phyloP scores from a whole-genome alignment of 2,113 vertebrate species.

The Paralichthys olivaceus region DNA sequence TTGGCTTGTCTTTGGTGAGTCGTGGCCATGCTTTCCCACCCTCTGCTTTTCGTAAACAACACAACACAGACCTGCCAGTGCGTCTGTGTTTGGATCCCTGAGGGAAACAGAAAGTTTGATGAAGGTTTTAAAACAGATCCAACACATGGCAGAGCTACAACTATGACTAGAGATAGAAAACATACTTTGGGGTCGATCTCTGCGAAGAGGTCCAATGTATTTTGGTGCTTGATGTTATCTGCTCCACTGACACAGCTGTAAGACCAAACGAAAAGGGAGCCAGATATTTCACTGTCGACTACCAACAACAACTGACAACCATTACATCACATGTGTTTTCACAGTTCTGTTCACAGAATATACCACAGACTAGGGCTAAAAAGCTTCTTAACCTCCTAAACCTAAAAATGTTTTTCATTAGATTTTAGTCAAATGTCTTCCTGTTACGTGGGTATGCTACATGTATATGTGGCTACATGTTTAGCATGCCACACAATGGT shows the following conservation, averaged over 20 bases:
- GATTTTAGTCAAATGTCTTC: too few relatives aligned
- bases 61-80: conserved; percentile 96
- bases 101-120: conserved; percentile 2
- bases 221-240: conserved; percentile 93
- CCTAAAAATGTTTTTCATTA: too few relatives aligned
- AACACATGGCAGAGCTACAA: neutral
- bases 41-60: conserved; percentile 97
- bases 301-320: neutral
- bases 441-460: too few relatives aligned
- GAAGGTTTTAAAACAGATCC: neutral
- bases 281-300: neutral
- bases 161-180: conserved; percentile 46
- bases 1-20: conserved; percentile 96
- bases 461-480: too few relatives aligned
- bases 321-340: too few relatives aligned
- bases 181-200: conserved; percentile 96
- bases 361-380: too few relatives aligned
- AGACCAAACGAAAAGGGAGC: conserved; percentile 22
- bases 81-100: conserved; percentile 97
- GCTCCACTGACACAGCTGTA: conserved; percentile 93
- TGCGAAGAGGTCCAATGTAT: conserved; percentile 94
- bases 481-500: too few relatives aligned
- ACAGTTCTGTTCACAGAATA: too few relatives aligned
- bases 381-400: too few relatives aligned
- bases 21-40: conserved; percentile 94